These are phyloP conservation scores for Vulpes lagopus DNA, from an alignment of 2,113 vertebrate species.

Conservation along the genomic window DNA sequence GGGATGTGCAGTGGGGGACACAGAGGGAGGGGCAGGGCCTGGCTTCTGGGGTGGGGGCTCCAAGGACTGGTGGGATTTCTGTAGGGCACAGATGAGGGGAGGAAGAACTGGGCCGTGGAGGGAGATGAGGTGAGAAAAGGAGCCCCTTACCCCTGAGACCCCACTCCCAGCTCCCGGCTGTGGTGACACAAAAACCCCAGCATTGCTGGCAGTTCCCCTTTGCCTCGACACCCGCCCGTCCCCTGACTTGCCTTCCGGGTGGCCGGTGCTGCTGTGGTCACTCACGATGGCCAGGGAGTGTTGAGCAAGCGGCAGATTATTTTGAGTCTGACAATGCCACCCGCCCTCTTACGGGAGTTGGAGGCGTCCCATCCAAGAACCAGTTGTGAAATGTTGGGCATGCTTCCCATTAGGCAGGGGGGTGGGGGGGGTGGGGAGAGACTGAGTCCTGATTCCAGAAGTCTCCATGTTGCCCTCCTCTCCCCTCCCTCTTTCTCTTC, in stretches of 20 bases:
- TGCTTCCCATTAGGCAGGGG: neutral
- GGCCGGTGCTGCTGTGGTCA: neutral
- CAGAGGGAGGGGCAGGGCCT: neutral
- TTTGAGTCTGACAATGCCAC: rapidly evolving
- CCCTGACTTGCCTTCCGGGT: rapidly evolving
- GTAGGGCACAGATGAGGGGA: rapidly evolving
- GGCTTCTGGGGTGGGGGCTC: neutral
- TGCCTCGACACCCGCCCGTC: rapidly evolving
- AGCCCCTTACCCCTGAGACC: neutral
- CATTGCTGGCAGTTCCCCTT: rapidly evolving
- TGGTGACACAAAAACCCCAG: neutral
- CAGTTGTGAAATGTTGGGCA: neutral
- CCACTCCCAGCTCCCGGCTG: rapidly evolving
- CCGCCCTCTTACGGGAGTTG: rapidly evolving
- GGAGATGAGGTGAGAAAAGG: rapidly evolving
- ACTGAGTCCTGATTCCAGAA: neutral
- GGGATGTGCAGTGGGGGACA: rapidly evolving
- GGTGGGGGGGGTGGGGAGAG: too few species aligned
- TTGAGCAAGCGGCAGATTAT: rapidly evolving
- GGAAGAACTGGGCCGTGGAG: rapidly evolving
- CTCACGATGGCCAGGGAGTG: rapidly evolving
- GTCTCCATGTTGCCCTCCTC: neutral
- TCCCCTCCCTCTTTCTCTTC: rapidly evolving
- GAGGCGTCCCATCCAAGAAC: rapidly evolving
- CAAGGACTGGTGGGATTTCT: rapidly evolving